These are phyloP conservation scores for Cylindroiulus punctatus DNA, from an alignment of 2,888 invertebrate species.

Conservation along the genomic window DNA sequence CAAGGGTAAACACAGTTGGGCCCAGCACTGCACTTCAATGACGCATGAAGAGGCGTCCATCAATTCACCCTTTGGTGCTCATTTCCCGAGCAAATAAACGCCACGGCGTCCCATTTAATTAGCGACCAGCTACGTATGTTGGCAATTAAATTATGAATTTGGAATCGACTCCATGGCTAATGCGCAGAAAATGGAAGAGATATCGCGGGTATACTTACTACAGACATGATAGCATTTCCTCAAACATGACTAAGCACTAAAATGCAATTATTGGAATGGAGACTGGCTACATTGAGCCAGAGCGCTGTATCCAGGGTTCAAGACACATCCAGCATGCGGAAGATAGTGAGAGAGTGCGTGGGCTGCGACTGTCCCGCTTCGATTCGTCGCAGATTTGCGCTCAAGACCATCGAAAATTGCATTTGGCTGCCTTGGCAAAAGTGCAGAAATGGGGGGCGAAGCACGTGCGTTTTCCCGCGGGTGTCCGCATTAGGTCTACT, in stretches of 20 bases:
- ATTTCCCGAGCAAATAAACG: neutral
- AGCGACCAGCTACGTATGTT: neutral
- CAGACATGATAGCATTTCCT: constrained; percentile 34
- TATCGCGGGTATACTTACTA: neutral
- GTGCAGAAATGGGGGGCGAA: neutral
- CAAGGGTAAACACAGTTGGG: no score
- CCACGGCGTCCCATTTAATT: neutral
- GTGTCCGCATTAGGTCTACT: constrained; percentile 42
- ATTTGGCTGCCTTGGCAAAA: neutral
- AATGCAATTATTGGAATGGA: neutral
- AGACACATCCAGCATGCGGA: constrained; percentile 17
- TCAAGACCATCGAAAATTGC: neutral
- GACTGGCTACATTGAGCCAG: no score
- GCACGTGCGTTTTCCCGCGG: constrained; percentile 42
- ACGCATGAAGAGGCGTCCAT: neutral
- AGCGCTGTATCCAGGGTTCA: constrained; percentile 7
- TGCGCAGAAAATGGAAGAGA: neutral
- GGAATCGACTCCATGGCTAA: neutral
- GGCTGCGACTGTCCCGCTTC: neutral
- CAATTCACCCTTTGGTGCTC: no score
- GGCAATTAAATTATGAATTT: neutral
- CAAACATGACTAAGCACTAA: constrained; percentile 34
- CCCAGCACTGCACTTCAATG: neutral
- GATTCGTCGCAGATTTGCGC: neutral
- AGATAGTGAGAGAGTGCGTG: neutral